Evolutionary conservation across 2,113 vertebrate genomes (phyloP), one percentile per base, ranked within the genome.

Genomic region (Pelodiscus sinensis): DNA sequence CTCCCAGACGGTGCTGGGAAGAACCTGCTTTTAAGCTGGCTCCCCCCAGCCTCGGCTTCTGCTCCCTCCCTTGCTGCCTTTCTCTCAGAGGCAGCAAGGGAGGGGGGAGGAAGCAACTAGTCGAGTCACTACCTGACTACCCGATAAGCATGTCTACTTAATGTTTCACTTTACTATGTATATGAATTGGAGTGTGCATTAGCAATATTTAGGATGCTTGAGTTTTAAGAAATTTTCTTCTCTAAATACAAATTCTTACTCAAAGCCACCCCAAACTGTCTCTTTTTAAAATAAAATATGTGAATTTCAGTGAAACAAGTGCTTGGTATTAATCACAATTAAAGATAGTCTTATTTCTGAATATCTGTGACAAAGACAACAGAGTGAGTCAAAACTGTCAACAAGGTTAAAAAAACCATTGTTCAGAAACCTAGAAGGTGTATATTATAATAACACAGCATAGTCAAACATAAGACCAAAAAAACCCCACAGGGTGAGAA

Each of bases 151-250:
- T 13, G 71, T 6, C 35, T 44, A 44, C 35, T 38, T 38, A 44
- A 75, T 11, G 15, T 12, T 7, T 15, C 16, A 51, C 24, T 84
- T 25, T 68, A 18, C 51, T 54, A 25, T 16, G 3, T 16, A n/a
- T 38, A 25, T 12, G 56, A 44, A 44, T 2, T n/a, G 55, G 15
- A 38, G 52, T 4, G 3, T 18, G 14, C 35, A 79, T 83, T 29
- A 24, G 51, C n/a, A 9, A 0, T 31, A 35, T 68, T 12, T 1
- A 38, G 58, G 54, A 51, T 27, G 0, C 0, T 2, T 5, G 0
- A 1, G 21, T 73, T 75, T 81, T 77, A 85, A 58, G 10, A 54
- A 27, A 54, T 57, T 22, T 24, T 44, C 58, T 51, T 86, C 50
- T 11, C 9, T 75, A 44, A 58, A 9, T 9, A 0, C 38, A 19